Base-by-base conservation (phyloP, 2,888 invertebrate genomes). In the Bhutanitis thaidina region DNA sequence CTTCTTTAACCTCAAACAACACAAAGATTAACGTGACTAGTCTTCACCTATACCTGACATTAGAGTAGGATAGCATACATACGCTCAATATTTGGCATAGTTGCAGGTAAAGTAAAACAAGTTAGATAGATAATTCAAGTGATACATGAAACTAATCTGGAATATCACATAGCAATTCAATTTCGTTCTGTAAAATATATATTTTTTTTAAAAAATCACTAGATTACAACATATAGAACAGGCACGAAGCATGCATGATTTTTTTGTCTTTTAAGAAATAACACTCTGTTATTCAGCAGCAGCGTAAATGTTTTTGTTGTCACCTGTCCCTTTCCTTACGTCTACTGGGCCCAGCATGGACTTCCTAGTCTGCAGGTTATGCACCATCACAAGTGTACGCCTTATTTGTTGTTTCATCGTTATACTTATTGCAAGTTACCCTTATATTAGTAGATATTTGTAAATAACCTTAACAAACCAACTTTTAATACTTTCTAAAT, bases 171-270 rank as follows among this genome's bases (percentile, higher is more conserved):
- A n/a, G n/a, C n/a, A n/a, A n/a, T n/a, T n/a, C n/a, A n/a, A n/a
- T n/a, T n/a, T n/a, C n/a, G n/a, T n/a, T n/a, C n/a, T n/a, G n/a
- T n/a, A n/a, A n/a, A n/a, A n/a, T n/a, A n/a, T n/a, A n/a, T n/a
- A n/a, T n/a, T n/a, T n/a, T n/a, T n/a, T 5, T 20, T 20, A 20
- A 20, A 20, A 3, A 5, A 3, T 20, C 5, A 2, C 20, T 5
- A 20, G 20, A 20, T 20, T 20, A 27, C 8, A 7, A 27, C 7
- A 27, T 27, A n/a, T 38, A n/a, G 14, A 34, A 34, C n/a, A 10
- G 7, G 49, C 44, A 43, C 38, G 44, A 44, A 39, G 25, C 34
- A 34, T 50, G 49, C 49, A 44, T 50, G 37, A 32, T 50, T 39
- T 30, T 16, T 25, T 25, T 38, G 15, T 41, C 20, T 43, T 43